phyloP scores from a whole-genome alignment of 2,888 invertebrate genomes.

The Drosophila pseudotalamancana region DNA sequence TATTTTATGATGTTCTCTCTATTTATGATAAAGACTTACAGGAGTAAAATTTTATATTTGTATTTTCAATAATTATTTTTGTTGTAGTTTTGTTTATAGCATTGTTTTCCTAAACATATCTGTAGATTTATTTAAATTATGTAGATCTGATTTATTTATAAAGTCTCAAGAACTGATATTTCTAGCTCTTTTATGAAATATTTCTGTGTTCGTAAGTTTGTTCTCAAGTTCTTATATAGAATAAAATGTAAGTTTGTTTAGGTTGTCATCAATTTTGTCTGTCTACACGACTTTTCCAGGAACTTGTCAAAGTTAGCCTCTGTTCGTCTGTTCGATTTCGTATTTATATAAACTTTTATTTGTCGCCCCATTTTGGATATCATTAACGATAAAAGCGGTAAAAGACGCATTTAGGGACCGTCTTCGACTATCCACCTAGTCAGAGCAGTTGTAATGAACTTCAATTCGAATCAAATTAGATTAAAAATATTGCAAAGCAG shows the following conservation, averaged over 20 bases:
- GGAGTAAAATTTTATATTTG: too few species aligned
- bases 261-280: background rate
- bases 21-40: too few species aligned
- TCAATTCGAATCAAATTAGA: constrained; percentile 64
- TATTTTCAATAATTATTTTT: too few species aligned
- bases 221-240: background rate
- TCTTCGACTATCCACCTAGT: constrained; percentile 14
- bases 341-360: constrained; percentile 39
- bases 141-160: background rate
- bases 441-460: constrained; percentile 20
- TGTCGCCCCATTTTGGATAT: constrained; percentile 57
- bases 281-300: constrained; percentile 50
- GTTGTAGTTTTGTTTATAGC: too few species aligned
- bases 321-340: constrained; percentile 42
- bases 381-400: constrained; percentile 55
- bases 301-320: constrained; percentile 55
- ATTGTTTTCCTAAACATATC: too few species aligned
- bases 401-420: constrained; percentile 31
- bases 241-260: background rate
- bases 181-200: background rate
- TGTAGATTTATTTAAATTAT: background rate
- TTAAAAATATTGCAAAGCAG: constrained; percentile 31
- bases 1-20: constrained; percentile 26
- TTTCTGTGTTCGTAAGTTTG: background rate
- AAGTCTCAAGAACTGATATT: background rate